phyloP scores from a whole-genome alignment of 2,113 vertebrate genomes.

The Vicugna pacos region DNA sequence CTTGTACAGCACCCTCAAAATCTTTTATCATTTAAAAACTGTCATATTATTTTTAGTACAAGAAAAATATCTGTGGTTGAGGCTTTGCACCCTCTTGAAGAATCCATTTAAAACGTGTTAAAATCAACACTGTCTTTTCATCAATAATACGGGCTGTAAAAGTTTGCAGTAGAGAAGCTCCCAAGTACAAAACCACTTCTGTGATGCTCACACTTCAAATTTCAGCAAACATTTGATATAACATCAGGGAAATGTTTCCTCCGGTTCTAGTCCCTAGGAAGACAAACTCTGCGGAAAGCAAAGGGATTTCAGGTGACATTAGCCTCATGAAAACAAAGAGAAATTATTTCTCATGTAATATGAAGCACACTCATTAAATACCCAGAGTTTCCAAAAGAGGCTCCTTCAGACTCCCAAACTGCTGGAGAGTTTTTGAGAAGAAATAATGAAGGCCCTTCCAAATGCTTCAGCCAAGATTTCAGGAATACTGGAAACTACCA shows the following conservation, averaged over 20 bases:
- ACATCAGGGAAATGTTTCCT: slow-evolving; percentile 2
- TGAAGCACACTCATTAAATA: background rate
- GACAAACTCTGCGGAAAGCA: background rate
- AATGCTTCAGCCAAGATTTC: slow-evolving; percentile 6
- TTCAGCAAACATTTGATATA: background rate
- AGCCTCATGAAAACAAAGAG: background rate
- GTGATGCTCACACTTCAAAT: background rate
- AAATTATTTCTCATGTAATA: background rate
- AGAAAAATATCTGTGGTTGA: slow-evolving; percentile 21
- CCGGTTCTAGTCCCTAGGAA: background rate
- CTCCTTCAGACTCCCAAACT: background rate
- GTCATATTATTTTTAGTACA: slow-evolving; percentile 14
- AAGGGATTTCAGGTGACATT: background rate
- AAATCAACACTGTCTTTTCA: slow-evolving; percentile 48
- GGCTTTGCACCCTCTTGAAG: background rate
- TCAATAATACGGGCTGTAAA: background rate
- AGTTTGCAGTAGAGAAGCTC: background rate
- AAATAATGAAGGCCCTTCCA: background rate
- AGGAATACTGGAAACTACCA: slow-evolving; percentile 37
- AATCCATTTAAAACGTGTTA: slow-evolving; percentile 27
- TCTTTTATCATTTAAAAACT: slow-evolving; percentile 10
- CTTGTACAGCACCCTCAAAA: background rate
- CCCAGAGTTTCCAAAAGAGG: background rate
- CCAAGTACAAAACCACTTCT: background rate
- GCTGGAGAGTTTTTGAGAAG: slow-evolving; percentile 13